Conservation (phyloP, 1,140 invertebrate species). For the Diorhabda sublineata region DNA sequence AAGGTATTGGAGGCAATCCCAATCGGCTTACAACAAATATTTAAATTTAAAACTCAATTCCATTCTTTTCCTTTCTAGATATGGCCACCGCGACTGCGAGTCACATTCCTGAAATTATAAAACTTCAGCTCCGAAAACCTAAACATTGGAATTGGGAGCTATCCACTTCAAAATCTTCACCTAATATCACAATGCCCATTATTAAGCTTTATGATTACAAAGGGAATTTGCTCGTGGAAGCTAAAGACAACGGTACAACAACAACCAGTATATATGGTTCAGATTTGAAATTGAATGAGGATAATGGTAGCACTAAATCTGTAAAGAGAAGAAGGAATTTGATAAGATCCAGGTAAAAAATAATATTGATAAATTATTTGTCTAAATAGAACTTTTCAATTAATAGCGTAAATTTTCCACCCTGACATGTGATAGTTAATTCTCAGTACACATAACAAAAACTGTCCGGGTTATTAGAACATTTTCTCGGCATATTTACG, state of each 20-base stretch:
- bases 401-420: too few species aligned
- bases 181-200: conserved; percentile 49
- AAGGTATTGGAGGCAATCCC: too few species aligned
- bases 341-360: conserved; percentile 12
- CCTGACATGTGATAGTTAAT: too few species aligned
- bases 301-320: neutral
- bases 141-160: conserved; percentile 53
- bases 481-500: too few species aligned
- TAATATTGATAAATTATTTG: too few species aligned
- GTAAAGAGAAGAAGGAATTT: conserved; percentile 7
- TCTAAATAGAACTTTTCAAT: too few species aligned
- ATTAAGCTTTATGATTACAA: conserved; percentile 51
- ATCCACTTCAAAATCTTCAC: conserved; percentile 52
- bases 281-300: neutral
- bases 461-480: too few species aligned
- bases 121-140: conserved; percentile 50
- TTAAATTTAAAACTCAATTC: too few species aligned
- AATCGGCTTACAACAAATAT: too few species aligned
- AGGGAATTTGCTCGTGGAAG: conserved; percentile 48
- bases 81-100: conserved; percentile 24
- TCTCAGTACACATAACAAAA: too few species aligned
- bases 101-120: conserved; percentile 40
- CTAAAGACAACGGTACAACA: conserved; percentile 37
- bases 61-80: conserved; percentile 1
- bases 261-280: conserved; percentile 35